Evolutionary conservation across 2,797 vertebrate genomes (phyloP).

Genomic region (Sebastes flavidus): DNA sequence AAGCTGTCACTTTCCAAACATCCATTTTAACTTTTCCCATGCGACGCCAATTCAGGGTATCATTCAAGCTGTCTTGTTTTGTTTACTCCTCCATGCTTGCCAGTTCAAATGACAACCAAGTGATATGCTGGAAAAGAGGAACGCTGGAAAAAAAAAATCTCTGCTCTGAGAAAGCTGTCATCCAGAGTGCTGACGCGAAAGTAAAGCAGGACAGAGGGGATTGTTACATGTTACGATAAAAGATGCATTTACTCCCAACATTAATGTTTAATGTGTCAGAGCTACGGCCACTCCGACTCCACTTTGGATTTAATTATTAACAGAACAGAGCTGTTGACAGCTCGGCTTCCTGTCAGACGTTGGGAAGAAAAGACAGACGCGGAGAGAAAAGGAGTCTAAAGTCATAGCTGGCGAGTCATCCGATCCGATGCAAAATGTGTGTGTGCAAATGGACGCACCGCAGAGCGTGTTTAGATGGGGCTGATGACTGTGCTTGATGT

Average conservation of each 20-base stretch:
- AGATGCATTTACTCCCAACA: constrained; percentile 52
- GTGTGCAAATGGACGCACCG: constrained; percentile 38
- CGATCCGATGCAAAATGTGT: constrained; percentile 13
- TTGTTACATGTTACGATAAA: constrained; percentile 52
- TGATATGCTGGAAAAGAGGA: constrained; percentile 20
- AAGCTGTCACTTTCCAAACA: constrained; percentile 40
- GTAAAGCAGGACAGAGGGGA: constrained; percentile 41
- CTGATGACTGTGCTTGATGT: constrained; percentile 78
- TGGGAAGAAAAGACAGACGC: background rate
- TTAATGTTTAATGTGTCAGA: constrained; percentile 63
- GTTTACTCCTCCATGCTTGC: constrained; percentile 47
- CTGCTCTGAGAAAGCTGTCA: constrained; percentile 44
- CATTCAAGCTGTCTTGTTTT: constrained; percentile 51
- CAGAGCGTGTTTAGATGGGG: constrained; percentile 72
- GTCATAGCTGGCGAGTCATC: constrained; percentile 10
- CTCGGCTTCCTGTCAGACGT: constrained; percentile 28
- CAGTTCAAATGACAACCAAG: constrained; percentile 55
- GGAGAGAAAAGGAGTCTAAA: constrained; percentile 22
- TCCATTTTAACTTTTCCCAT: constrained; percentile 47
- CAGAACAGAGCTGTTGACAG: constrained; percentile 16
- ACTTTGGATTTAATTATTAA: constrained; percentile 68
- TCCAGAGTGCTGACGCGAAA: constrained; percentile 25
- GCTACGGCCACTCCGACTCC: constrained; percentile 22
- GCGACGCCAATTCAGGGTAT: constrained; percentile 31
- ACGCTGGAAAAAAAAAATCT: constrained; percentile 8